Evolutionary conservation across 2,888 invertebrate genomes (phyloP).

Genomic region (Cheilosia variabilis): DNA sequence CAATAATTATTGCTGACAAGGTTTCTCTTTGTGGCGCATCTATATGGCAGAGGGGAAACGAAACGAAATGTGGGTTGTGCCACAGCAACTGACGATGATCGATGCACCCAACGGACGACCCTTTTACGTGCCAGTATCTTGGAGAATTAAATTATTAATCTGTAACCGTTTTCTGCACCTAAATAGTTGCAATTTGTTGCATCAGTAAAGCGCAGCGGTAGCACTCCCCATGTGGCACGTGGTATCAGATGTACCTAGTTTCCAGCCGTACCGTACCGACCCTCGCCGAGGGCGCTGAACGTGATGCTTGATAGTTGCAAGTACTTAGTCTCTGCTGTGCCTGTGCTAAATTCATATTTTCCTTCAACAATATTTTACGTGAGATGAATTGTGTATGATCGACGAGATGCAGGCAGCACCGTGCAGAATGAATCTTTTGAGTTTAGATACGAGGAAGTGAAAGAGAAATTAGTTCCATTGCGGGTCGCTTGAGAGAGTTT

Average conservation of each 20-base stretch:
- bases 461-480: constrained; percentile 35
- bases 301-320: constrained; percentile 27
- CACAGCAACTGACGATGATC: constrained; percentile 39
- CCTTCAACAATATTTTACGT: constrained; percentile 68
- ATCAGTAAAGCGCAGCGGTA: constrained; percentile 42
- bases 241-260: constrained; percentile 52
- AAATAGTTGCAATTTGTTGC: constrained; percentile 70
- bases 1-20: constrained; percentile 70
- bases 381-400: constrained; percentile 65
- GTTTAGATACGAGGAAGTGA: constrained; percentile 46
- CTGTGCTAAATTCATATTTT: constrained; percentile 46
- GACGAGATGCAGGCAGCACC: constrained; percentile 19
- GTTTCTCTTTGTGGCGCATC: constrained; percentile 14
- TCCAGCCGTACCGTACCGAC: constrained; percentile 65
- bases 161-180: constrained; percentile 65
- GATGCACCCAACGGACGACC: constrained; percentile 58
- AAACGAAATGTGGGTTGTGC: constrained; percentile 38
- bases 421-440: constrained; percentile 7
- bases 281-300: constrained; percentile 42
- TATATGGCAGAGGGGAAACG: not conserved
- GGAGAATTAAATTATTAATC: constrained; percentile 63
- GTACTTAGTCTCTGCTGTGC: not conserved
- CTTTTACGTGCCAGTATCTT: constrained; percentile 66
- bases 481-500: not conserved
- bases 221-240: constrained; percentile 65